Evolutionary conservation across 2,797 vertebrate genomes (phyloP), one percentile per base, ranked within the genome.

Genomic region (Sebastes iracundus): DNA sequence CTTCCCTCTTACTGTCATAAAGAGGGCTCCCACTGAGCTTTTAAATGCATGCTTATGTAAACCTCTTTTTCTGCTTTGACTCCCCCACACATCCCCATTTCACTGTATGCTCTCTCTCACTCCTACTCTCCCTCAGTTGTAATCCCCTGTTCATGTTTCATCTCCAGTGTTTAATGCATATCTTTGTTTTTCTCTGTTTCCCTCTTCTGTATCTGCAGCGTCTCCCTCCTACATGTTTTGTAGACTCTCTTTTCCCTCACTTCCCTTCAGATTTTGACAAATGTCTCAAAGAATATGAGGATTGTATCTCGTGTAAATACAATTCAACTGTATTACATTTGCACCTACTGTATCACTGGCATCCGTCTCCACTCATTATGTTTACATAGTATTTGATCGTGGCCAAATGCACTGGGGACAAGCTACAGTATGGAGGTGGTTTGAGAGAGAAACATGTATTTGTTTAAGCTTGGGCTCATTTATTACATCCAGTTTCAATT

Each of bases 31-130:
- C 79, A 83, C 88, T 72, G 76, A 71, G 84, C 75, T 74, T 85
- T 80, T 89, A 87, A 90, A 92, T 60, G 66, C 30, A 13, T 3
- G 65, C 83, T 92, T 91, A 89, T 85, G 81, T 88, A 87, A 93
- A 90, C 79, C 81, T 87, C 79, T 65, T 69, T 32, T 68, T 58
- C 25, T 25, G 46, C 71, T 84, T 70, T 83, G 75, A 80, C 90
- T 84, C 92, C 65, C 78, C 77, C 91, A 59, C 90, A 77, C 85
- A 28, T 66, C 70, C 42, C 75, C n/a, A 8, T 74, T 38, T 72
- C 30, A 76, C 80, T 61, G 25, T 2, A 1, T 18, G 11, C 32
- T 60, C 42, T 55, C 42, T 52, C 42, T 46, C 42, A 46, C 42
- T 46, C 16, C 16, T 18, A 61, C 46, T 73, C 35, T 84, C 16